Evolutionary conservation across 2,888 invertebrate genomes (phyloP), one percentile per base, ranked within the genome.

Genomic region (Platycnemis pennipes): DNA sequence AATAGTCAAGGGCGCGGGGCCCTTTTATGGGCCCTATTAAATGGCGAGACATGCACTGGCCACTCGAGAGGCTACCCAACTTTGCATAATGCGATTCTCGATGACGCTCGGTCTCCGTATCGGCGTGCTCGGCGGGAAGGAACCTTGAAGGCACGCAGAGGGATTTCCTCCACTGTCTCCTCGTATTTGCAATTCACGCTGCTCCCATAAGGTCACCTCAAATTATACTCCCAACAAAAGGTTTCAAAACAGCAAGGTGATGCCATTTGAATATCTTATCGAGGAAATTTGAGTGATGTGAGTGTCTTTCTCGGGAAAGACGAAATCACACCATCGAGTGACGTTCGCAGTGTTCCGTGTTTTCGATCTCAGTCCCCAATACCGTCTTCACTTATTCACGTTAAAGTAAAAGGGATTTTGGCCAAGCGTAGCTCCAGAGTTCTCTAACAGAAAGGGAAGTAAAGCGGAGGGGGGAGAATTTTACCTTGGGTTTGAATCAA

Each of bases 61-160:
- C 63, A 5, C 7, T 16, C 22, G 26, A 37, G 26, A 31, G 7
- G 11, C 7, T 31, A 7, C 22, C 4, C 77, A 77, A 37, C 37
- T 77, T 77, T 77, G 77, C 77, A 77, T 77, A 77, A 77, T 77
- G 77, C 77, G 77, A 77, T 77, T 77, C 69, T 7, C 69, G 69
- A 69, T 69, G 69, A 69, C 69, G 69, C 31, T 69, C 77, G 77
- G 37, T 11, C 0, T 77, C 26, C 77, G 37, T 8, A 77, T 11
- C 77, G n/a, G 77, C 77, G 77, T 8, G 31, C 22, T 37, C n/a
- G 13, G 63, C 22, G 63, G 0, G n/a, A 8, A 26, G 77, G 37
- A 37, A 77, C 77, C 77, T 77, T 77, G 77, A 77, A 77, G 77
- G 37, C 13, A 77, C 0, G 37, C 31, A 13, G 77, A 37, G 77